Percentiles rank a stretch among this genome's conserved stretches.
These are phyloP conservation scores for Dromius quadrimaculatus DNA, from an alignment of 2,888 invertebrate species.

Conservation along the genomic window DNA sequence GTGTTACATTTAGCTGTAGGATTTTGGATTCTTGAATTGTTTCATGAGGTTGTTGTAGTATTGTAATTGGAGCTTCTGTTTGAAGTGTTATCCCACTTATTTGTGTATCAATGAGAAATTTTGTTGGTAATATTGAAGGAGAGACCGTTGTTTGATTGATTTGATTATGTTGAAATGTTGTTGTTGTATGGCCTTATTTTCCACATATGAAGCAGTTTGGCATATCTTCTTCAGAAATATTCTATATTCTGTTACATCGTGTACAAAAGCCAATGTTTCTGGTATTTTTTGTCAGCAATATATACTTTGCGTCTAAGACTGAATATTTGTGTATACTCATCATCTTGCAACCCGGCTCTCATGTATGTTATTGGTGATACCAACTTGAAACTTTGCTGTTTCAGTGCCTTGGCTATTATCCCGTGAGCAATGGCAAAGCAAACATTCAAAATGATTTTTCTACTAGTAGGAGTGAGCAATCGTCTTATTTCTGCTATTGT, in stretches of 20 bases:
- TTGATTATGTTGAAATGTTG: background rate
- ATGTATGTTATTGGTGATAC: conserved; percentile 8
- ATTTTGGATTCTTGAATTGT: background rate
- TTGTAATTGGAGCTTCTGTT: background rate
- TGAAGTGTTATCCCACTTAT: background rate
- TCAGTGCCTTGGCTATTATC: conserved; percentile 7
- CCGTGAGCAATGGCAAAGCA: conserved; percentile 24
- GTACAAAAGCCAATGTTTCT: background rate
- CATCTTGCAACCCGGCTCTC: conserved; percentile 4
- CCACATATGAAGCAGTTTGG: background rate
- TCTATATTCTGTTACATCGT: conserved; percentile 30
- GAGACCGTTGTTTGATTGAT: background rate
- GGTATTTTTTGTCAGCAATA: background rate
- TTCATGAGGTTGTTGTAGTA: background rate
- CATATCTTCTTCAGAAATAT: conserved; percentile 1
- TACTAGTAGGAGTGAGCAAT: conserved; percentile 20
- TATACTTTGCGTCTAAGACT: conserved; percentile 10
- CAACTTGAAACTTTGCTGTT: background rate
- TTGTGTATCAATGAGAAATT: background rate
- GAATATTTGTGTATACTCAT: conserved; percentile 8
- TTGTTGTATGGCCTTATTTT: conserved; percentile 1
- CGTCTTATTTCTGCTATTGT: conserved; percentile 3
- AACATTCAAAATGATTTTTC: conserved; percentile 36
- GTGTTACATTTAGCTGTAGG: background rate
- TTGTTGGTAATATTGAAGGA: background rate